These are phyloP conservation scores for Ctenicera cuprea DNA, from an alignment of 2,888 invertebrate species.

Conservation along the genomic window DNA sequence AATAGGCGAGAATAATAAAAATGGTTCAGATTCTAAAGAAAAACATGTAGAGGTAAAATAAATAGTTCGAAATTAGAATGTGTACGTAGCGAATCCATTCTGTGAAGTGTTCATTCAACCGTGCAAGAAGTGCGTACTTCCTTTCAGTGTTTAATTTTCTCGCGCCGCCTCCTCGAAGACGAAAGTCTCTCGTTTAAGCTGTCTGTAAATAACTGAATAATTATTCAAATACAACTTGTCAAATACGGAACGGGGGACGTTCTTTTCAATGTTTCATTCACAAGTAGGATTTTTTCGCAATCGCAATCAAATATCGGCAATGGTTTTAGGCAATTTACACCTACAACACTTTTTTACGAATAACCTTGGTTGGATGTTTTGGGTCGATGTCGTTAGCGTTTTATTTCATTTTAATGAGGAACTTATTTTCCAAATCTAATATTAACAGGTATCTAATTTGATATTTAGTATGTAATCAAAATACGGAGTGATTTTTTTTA, in stretches of 20 bases:
- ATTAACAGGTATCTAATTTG: too few relatives aligned
- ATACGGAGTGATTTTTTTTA: too few relatives aligned
- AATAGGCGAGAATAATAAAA: too few relatives aligned
- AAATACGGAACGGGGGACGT: neutral
- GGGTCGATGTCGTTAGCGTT: neutral
- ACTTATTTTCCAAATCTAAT: too few relatives aligned
- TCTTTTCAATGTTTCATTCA: slow-evolving; percentile 11
- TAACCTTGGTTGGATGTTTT: slow-evolving; percentile 5
- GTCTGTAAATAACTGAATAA: slow-evolving; percentile 23
- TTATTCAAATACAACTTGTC: slow-evolving; percentile 13
- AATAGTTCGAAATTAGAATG: too few relatives aligned
- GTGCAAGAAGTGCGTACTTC: slow-evolving; percentile 16
- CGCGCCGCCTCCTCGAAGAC: slow-evolving; percentile 5
- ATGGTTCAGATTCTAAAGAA: too few relatives aligned
- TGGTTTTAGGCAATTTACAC: slow-evolving; percentile 11
- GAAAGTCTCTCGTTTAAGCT: slow-evolving; percentile 14
- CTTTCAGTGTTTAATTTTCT: slow-evolving; percentile 19
- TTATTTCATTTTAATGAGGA: neutral
- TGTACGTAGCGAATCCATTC: too few relatives aligned
- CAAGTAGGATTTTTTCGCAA: slow-evolving; percentile 14
- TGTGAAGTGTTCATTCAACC: neutral
- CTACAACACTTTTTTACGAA: neutral
- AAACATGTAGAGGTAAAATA: too few relatives aligned
- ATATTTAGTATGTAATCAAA: neutral
- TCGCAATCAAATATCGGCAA: neutral